Conservation (phyloP, 1,140 invertebrate genomes). For the Lamellibrachia luymesi region DNA sequence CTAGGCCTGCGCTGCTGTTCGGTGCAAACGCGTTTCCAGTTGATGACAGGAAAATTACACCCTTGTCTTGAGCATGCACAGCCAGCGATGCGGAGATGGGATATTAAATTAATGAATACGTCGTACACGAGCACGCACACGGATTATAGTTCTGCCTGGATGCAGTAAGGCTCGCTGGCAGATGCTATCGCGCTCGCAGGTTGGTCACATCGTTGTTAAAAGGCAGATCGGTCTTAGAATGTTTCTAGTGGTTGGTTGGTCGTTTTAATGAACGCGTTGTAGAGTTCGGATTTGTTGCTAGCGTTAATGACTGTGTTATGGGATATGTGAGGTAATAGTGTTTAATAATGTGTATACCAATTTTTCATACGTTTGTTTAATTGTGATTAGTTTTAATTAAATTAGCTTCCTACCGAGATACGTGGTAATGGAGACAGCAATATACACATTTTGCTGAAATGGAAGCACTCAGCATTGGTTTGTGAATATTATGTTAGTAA, state of each 20-base stretch:
- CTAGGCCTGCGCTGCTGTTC: not conserved
- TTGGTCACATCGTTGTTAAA: not conserved
- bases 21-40: not conserved
- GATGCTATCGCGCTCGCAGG: not conserved
- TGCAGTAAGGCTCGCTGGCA: not conserved
- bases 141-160: not conserved
- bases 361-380: not conserved
- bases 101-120: slow-evolving; percentile 6
- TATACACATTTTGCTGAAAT: not conserved
- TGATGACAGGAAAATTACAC: not conserved
- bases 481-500: not conserved
- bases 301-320: not conserved
- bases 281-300: not conserved
- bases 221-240: not conserved
- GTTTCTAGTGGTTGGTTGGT: not conserved
- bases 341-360: not conserved
- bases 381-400: not conserved
- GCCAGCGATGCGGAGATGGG: not conserved
- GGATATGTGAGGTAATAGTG: not conserved
- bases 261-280: not conserved
- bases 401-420: not conserved
- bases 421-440: not conserved
- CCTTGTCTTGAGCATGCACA: not conserved
- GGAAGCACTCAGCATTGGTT: not conserved
- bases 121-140: not conserved